Base-by-base conservation (phyloP, 1,140 invertebrate genomes). In the Diorhabda sublineata region DNA sequence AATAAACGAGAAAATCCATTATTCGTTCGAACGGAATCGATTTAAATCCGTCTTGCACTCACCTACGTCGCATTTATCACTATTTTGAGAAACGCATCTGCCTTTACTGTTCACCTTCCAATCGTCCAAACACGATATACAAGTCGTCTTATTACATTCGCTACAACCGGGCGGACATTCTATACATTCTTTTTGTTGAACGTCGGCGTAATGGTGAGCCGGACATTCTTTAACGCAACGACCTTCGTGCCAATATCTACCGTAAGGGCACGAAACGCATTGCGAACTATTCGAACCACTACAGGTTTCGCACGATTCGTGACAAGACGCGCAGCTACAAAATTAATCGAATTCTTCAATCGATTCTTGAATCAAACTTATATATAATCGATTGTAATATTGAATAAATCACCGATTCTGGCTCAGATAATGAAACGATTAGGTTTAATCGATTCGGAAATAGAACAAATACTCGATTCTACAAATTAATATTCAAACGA, bases 281-380 rank as follows among this genome's bases (percentile, higher is more conserved):
- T 95, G 88, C 52, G 87, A 85, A 73, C 90, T 87, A 42, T 87
- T 87, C 4, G 89, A 87, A 41, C 92, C 93, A 71, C 87, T 90
- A 78, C 94, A 96, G 2, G 92, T 93, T 72, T 89, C 90, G 80
- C 94, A 96, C 5, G 88, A 88, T 7, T 86, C 77, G 81, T 94
- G 89, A 80, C 94, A 96, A 5, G 87, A 84, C 8, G 87, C 85
- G 80, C 93, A 95, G 74, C 86, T 88, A 74, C n/a, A 72, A 66
- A 43, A 41, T 42, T 26, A 26, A 26, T 26, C 26, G 26, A 26
- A 26, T 26, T 26, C 26, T 26, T 26, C 26, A 26, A 26, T 26
- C 26, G 26, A 26, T 26, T 26, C 26, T 26, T 26, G 26, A 26
- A 26, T 26, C 26, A 1, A 26, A 26, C 26, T 26, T 1, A 26